Evolutionary conservation across 1,140 invertebrate species (phyloP), one percentile per base, ranked within the genome.

Genomic region (Zaprionus tsacasi): DNA sequence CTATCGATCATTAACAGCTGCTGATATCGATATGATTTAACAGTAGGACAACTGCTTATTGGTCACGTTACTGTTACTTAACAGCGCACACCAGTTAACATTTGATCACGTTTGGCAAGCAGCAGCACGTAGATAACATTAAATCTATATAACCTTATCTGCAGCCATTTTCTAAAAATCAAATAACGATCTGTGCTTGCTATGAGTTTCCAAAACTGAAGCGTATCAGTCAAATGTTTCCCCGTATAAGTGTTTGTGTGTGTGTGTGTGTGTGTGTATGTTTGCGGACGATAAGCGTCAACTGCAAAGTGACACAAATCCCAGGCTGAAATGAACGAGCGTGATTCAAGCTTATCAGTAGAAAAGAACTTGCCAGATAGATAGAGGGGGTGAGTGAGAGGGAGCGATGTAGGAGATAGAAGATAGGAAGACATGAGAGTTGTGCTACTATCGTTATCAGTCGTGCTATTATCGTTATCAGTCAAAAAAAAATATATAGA

Each of bases 251-350:
- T 3, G n/a, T n/a, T n/a, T n/a, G n/a, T 30, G 1, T 27, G 5
- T 61, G 12, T 54, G 17, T 50, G 7, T 38, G 50, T 27, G 30
- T 58, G 12, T 54, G 43, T 58, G 54, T 58, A 54, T 50, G 36
- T 70, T 15, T 55, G 45, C 15, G 17, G 36, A 17, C 64, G 76
- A 78, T 78, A 78, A 74, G 58, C 40, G 17, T 27, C n/a, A 15
- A 52, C 59, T 73, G 60, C 59, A 61, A 78, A 75, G 66, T 78
- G 67, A 52, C 61, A 78, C 72, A 78, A 75, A 65, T 70, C 61
- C 50, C 48, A 61, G 60, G 56, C 50, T 50, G 50, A 38, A 75
- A 59, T 75, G 67, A 70, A 40, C 21, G 43, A 75, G 67, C 71
- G 15, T 69, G 71, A 74, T 74, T 74, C n/a, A 36, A 2, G 65